These are phyloP conservation scores for Emydura subglobosa DNA, from an alignment of 2,113 vertebrate species.

Conservation along the genomic window DNA sequence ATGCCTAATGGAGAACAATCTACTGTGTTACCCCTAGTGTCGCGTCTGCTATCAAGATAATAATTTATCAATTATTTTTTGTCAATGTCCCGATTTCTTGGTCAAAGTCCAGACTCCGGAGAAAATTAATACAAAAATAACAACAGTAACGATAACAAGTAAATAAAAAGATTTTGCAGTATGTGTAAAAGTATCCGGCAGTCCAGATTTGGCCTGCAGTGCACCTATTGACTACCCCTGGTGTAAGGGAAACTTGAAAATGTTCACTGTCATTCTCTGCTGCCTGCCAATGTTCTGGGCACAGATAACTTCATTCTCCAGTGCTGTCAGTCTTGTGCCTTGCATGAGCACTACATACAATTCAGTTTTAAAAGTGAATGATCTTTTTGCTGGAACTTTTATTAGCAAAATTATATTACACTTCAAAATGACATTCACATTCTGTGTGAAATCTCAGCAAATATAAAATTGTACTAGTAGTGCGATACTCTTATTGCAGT, in stretches of 20 bases:
- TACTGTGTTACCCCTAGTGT: background rate
- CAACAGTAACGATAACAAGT: no score
- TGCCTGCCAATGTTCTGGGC: fast-evolving
- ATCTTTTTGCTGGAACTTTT: background rate
- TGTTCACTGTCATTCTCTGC: background rate
- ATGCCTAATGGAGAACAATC: background rate
- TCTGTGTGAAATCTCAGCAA: background rate
- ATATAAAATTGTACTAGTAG: background rate
- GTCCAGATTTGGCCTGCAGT: background rate
- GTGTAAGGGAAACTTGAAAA: background rate
- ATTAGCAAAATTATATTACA: background rate
- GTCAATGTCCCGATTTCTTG: no score
- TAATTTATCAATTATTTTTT: no score
- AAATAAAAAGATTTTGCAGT: no score
- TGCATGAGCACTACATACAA: fast-evolving
- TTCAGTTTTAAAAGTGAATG: background rate
- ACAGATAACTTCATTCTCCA: background rate
- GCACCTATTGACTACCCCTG: no score
- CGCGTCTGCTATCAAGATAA: background rate
- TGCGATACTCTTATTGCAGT: background rate
- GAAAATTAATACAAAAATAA: no score
- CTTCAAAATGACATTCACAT: background rate
- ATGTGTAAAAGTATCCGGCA: no score
- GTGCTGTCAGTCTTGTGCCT: background rate
- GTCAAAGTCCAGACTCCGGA: no score